Conservation (phyloP, 2,888 invertebrate genomes). For the Latheticus oryzae region DNA sequence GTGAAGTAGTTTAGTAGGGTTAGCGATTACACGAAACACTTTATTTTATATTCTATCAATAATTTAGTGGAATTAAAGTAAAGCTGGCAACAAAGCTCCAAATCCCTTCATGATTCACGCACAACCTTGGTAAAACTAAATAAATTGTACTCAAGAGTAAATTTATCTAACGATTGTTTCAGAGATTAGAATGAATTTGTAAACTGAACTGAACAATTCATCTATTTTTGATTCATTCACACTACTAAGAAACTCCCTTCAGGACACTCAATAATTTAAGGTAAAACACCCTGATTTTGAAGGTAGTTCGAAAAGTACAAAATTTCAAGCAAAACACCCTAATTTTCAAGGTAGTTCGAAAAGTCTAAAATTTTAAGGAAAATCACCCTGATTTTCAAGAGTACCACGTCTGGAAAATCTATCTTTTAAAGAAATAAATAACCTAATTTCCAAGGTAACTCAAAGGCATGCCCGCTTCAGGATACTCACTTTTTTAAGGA, state of each 20-base stretch:
- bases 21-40: too few relatives aligned
- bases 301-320: constrained; percentile 6
- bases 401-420: constrained; percentile 3
- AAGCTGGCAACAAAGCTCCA: too few relatives aligned
- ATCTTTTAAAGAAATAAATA: background rate
- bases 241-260: constrained; percentile 9
- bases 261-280: constrained; percentile 10
- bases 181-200: too few relatives aligned
- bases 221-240: too few relatives aligned
- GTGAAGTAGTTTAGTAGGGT: too few relatives aligned
- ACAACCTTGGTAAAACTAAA: too few relatives aligned
- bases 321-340: background rate
- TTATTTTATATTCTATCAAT: too few relatives aligned
- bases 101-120: too few relatives aligned
- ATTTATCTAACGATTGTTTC: too few relatives aligned
- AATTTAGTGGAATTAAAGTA: too few relatives aligned
- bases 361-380: background rate
- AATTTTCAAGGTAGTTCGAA: constrained; percentile 1
- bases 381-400: background rate
- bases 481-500: constrained; percentile 2
- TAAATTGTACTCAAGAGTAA: too few relatives aligned
- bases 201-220: too few relatives aligned
- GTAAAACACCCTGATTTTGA: constrained; percentile 8
- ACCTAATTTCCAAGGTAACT: constrained; percentile 3
- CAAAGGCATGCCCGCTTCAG: background rate